A percentile compares a stretch with the other conserved stretches of the same genome.
Conservation (phyloP, 1,140 invertebrate genomes). For the Himalopsyche phryganea region DNA sequence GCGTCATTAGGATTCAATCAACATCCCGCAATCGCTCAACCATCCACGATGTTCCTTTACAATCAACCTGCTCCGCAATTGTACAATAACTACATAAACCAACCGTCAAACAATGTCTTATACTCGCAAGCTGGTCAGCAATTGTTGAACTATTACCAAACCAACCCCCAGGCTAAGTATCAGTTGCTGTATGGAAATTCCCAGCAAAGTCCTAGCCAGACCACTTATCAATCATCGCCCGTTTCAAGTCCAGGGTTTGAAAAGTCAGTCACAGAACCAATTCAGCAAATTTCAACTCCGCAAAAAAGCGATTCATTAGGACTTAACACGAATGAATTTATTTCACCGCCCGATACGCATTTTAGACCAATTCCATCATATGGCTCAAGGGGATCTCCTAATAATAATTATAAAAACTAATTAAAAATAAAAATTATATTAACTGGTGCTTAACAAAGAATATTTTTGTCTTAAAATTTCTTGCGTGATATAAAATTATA, state of each 20-base stretch:
- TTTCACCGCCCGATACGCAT: constrained; percentile 21
- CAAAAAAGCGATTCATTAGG: constrained; percentile 36
- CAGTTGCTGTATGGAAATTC: constrained; percentile 37
- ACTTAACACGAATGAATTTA: constrained; percentile 38
- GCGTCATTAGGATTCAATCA: constrained; percentile 12
- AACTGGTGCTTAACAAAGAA: too few relatives aligned
- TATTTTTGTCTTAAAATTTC: too few relatives aligned
- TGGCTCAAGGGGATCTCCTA: constrained; percentile 6
- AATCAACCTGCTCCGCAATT: constrained; percentile 40
- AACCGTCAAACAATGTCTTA: constrained; percentile 23
- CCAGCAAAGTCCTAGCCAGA: constrained; percentile 5
- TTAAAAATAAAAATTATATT: too few relatives aligned
- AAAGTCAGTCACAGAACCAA: constrained; percentile 35
- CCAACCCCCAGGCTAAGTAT: constrained; percentile 44
- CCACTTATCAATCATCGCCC: constrained; percentile 12
- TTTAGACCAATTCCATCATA: constrained; percentile 29
- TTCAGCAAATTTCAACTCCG: constrained; percentile 39
- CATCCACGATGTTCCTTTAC: constrained; percentile 43
- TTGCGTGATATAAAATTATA: too few relatives aligned
- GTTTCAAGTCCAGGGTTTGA: constrained; percentile 39
- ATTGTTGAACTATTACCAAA: constrained; percentile 46
- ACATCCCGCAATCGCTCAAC: constrained; percentile 37
- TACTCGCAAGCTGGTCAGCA: constrained; percentile 39
- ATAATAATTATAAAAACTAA: constrained; percentile 13
- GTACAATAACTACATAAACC: constrained; percentile 42